Evolutionary conservation across 2,888 invertebrate genomes (phyloP).

Genomic region (Machimus rusticus): DNA sequence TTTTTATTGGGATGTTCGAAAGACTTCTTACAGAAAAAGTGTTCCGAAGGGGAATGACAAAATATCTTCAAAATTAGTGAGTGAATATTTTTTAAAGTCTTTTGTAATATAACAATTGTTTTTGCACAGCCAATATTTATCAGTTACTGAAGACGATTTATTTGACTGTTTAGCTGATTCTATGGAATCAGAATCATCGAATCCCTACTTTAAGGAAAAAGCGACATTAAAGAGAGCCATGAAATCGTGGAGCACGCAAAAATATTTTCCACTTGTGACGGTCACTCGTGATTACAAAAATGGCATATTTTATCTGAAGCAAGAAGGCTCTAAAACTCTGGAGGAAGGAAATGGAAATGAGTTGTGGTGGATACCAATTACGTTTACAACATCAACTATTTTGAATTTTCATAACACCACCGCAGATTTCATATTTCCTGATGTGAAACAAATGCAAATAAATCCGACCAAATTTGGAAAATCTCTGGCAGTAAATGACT

Average conservation of each 20-base stretch:
- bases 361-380: constrained; percentile 51
- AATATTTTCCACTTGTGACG: constrained; percentile 68
- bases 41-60: constrained; percentile 49
- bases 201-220: constrained; percentile 49
- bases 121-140: not conserved
- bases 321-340: constrained; percentile 55
- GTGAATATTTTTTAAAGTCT: not conserved
- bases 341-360: constrained; percentile 43
- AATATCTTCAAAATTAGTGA: constrained; percentile 50
- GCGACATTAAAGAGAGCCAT: constrained; percentile 65
- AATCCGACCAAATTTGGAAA: not conserved
- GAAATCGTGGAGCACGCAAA: constrained; percentile 70
- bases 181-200: constrained; percentile 50
- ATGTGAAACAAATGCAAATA: not conserved
- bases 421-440: constrained; percentile 39
- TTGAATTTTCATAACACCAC: constrained; percentile 55
- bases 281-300: constrained; percentile 65
- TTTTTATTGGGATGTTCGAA: not conserved
- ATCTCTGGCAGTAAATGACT: constrained; percentile 52
- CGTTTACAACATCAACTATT: constrained; percentile 52
- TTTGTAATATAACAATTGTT: too few relatives aligned
- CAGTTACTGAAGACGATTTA: constrained; percentile 48
- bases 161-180: constrained; percentile 55
- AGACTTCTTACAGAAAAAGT: not conserved
- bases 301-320: constrained; percentile 66